These are phyloP conservation scores for Ceraclea dissimilis DNA, from an alignment of 2,888 invertebrate genomes.

Conservation along the genomic window DNA sequence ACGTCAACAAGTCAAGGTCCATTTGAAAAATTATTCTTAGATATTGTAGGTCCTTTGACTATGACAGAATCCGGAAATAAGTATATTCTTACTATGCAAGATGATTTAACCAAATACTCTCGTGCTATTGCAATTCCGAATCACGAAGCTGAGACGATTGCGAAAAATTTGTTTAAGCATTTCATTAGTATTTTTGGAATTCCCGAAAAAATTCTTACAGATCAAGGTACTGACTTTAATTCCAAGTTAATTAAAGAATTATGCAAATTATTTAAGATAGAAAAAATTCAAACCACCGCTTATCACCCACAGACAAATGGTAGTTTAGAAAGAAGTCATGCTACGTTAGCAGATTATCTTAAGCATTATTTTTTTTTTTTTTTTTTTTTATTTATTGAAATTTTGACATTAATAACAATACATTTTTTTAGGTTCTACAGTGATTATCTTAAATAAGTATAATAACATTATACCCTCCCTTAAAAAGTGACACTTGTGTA, in stretches of 20 bases:
- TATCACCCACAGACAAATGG: conserved; percentile 32
- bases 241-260: conserved; percentile 30
- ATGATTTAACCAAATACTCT: conserved; percentile 29
- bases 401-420: too few relatives aligned
- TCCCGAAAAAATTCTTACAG: conserved; percentile 32
- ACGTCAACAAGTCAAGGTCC: conserved; percentile 29
- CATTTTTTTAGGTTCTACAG: too few relatives aligned
- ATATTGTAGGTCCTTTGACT: conserved; percentile 30
- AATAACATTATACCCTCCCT: too few relatives aligned
- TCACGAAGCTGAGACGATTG: conserved; percentile 30
- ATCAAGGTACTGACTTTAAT: conserved; percentile 33
- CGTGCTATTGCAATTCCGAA: conserved; percentile 28
- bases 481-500: too few relatives aligned
- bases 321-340: conserved; percentile 30
- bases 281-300: conserved; percentile 28
- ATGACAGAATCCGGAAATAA: conserved; percentile 27
- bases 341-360: conserved; percentile 26
- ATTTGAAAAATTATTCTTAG: conserved; percentile 29
- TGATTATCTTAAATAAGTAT: too few relatives aligned
- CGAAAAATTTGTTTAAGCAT: conserved; percentile 27
- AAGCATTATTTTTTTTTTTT: too few relatives aligned
- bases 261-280: conserved; percentile 29
- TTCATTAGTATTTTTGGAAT: conserved; percentile 32
- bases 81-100: conserved; percentile 29
- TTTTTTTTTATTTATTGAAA: too few relatives aligned